Evolutionary conservation across 2,113 vertebrate species (phyloP), one percentile per base, ranked within the genome.

Genomic region (Okapia johnstoni): DNA sequence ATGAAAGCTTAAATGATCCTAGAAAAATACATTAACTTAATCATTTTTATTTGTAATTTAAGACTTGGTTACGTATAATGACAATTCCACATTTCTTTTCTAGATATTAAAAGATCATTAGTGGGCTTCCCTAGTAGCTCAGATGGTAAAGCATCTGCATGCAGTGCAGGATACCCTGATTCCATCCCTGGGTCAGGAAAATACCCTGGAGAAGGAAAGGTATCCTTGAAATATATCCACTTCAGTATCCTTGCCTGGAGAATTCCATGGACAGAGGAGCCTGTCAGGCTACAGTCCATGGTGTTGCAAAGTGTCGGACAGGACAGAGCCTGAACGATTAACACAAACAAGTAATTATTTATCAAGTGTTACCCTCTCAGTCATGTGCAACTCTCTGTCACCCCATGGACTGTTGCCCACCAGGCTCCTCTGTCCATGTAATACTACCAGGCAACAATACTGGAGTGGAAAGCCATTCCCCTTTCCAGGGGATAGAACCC

Each of bases 231-330:
- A 70, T 36, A 4, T 40, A 6, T 36, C 21, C 19, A 70, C n/a
- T 70, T 6, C 16, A 54, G 52, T 19, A 12, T 40, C n/a, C 19
- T 23, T 70, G n/a, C n/a, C 19, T 36, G 66, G 66, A 70, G 19
- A 40, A 23, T 21, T 40, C n/a, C 63, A 36, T 6, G 19, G 66
- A 40, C 66, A 70, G 66, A 40, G n/a, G n/a, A 3, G 66, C 10
- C 66, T 70, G 66, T 23, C 17, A 36, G 15, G 61, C 61, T 63
- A n/a, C 30, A 63, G 19, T 36, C 66, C 66, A 70, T 70, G 10
- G n/a, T 4, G 4, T 70, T 0, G 0, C n/a, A 70, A 54, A 54
- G 19, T 23, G 66, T 23, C 0, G 0, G 66, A 70, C n/a, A 70
- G 19, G n/a, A 40, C 19, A 23, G 66, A 70, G 66, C 19, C 66